These are phyloP conservation scores for Ricordea florida DNA, from an alignment of 92 coral and sea anemone species.

Conservation along the genomic window DNA sequence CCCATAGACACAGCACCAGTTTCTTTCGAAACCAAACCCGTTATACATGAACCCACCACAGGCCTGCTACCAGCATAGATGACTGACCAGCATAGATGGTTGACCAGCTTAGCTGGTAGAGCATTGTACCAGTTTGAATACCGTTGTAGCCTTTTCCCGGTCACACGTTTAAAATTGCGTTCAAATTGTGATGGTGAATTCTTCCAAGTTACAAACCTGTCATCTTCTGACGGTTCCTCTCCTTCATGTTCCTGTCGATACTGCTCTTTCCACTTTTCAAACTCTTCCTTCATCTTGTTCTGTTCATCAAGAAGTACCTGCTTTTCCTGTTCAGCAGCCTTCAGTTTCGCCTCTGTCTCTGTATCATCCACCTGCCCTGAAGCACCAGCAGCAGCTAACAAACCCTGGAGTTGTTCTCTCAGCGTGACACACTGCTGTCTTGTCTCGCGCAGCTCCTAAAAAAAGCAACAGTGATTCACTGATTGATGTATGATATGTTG, in stretches of 20 bases:
- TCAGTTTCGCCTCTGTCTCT: slow-evolving; percentile 85
- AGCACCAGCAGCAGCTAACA: slow-evolving; percentile 70
- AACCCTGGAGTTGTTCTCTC: slow-evolving; percentile 87
- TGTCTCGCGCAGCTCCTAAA: slow-evolving; percentile 86
- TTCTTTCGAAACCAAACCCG: too few relatives aligned
- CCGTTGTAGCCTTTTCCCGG: too few relatives aligned
- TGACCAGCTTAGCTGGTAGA: too few relatives aligned
- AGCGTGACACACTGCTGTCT: slow-evolving; percentile 85
- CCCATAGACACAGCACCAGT: too few relatives aligned
- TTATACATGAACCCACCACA: too few relatives aligned
- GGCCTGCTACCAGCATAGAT: too few relatives aligned
- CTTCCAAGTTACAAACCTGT: slow-evolving; percentile 62
- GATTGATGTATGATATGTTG: too few relatives aligned
- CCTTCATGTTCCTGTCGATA: slow-evolving; percentile 82
- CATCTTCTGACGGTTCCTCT: slow-evolving; percentile 78
- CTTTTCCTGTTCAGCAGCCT: slow-evolving; percentile 89
- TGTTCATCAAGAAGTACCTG: slow-evolving; percentile 84
- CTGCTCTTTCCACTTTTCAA: slow-evolving; percentile 93
- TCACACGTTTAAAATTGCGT: too few relatives aligned
- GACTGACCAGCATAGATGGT: too few relatives aligned
- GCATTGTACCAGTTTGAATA: too few relatives aligned
- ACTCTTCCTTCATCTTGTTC: slow-evolving; percentile 81
- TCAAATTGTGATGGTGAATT: too few relatives aligned
- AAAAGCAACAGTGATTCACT: neutral
- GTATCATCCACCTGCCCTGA: slow-evolving; percentile 68